Evolutionary conservation across 2,797 vertebrate genomes (phyloP), one percentile per base, ranked within the genome.

Genomic region (Lacerta agilis): DNA sequence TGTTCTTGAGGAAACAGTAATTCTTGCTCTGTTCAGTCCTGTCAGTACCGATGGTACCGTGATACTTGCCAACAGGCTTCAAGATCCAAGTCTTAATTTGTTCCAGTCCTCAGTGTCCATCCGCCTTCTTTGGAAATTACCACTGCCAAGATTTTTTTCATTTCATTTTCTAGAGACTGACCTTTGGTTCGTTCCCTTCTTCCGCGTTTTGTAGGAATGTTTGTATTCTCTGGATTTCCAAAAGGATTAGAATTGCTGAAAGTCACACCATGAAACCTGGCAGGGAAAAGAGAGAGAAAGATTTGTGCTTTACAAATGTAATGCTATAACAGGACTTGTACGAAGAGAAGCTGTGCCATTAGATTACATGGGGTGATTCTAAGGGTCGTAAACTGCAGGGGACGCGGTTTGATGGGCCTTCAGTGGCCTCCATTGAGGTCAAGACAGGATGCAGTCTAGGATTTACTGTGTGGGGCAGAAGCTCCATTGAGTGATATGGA

Each of bases 91-190:
- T 83, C 71, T 55, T 43, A 91, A 94, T 73, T 76, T 77, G n/a
- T 5, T 87, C 29, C 55, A 82, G 29, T 41, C 5, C 18, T 90
- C 0, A 1, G 20, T 33, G n/a, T 0, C 71, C 20, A 0, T 29
- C 82, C 88, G 8, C 27, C 88, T 87, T 27, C 17, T 86, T 90
- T 90, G n/a, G 75, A 90, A 94, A 86, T 0, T 3, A 83, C 66
- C 80, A 2, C 7, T 88, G 13, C 3, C 49, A 88, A 71, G n/a
- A 0, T 76, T 27, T 83, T 83, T 33, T 1, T 11, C 41, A 17
- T 55, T 49, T 89, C 0, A 7, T 89, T 90, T 83, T 85, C 83
- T 90, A 25, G 20, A 9, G 20, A 9, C 2, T 89, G 71, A 77
- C 1, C 2, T 18, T 55, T 71, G 0, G 1, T 90, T 90, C 7